Evolutionary conservation across 1,140 invertebrate genomes (phyloP), one percentile per base, ranked within the genome.

Genomic region (Amyelois transitella): DNA sequence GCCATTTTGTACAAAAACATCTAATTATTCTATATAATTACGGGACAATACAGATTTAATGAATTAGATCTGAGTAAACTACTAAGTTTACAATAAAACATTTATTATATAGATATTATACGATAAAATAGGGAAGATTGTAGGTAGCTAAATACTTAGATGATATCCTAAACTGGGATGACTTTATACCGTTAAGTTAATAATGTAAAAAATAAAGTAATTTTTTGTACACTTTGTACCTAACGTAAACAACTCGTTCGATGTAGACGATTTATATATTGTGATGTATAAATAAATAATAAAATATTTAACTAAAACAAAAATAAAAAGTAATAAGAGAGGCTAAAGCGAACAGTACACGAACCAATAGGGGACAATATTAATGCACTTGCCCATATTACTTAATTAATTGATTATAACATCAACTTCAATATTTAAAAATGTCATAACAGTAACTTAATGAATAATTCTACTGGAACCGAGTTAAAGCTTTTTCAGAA

Each of bases 281-380:
- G 55, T 68, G 58, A 72, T 76, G 66, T 81, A 83, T 79, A 84
- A 88, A 86, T 86, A 88, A 88, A 88, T 88, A 88, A 88, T 86
- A 88, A 88, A 86, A 88, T 86, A 88, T 86, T 76, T 51, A 85
- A 87, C 78, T 81, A 85, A 85, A 86, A 87, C 82, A 84, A 87
- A 83, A 78, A 75, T 69, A 80, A 79, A 76, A 79, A 73, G 69
- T 72, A 86, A 77, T 77, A 80, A 43, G 76, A 81, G 59, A 83
- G 80, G 77, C 72, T 80, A 74, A 79, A 88, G 81, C 80, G 72
- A 85, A 87, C 70, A 81, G 72, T 72, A 75, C 68, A 75, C 77
- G 80, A 77, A 72, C 75, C 70, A 80, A 76, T 76, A 75, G 64
- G 69, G 78, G 82, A 86, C 81, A 85, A 81, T 75, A 80, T 77